These are phyloP conservation scores for Thymelicus sylvestris DNA, from an alignment of 2,888 invertebrate genomes.

Conservation along the genomic window DNA sequence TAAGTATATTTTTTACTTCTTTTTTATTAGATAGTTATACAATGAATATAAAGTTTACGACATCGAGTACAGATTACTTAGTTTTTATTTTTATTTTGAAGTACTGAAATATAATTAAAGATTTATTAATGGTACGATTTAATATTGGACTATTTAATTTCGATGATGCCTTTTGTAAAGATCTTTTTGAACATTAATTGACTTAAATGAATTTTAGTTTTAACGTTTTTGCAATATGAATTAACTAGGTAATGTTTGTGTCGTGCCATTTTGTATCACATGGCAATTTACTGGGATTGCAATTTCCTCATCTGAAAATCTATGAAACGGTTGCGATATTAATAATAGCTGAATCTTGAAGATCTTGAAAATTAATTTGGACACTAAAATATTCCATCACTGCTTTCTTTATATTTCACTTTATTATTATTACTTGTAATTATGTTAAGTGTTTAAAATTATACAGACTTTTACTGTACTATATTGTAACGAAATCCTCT, in stretches of 20 bases:
- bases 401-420: conserved; percentile 48
- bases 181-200: conserved; percentile 1
- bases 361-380: conserved; percentile 44
- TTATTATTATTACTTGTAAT: conserved; percentile 48
- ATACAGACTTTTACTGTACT: conserved; percentile 50
- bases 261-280: conserved; percentile 39
- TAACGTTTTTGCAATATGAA: conserved; percentile 17
- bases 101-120: conserved; percentile 7
- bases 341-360: conserved; percentile 46
- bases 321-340: conserved; percentile 46
- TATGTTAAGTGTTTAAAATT: conserved; percentile 52
- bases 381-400: conserved; percentile 48
- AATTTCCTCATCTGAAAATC: conserved; percentile 25
- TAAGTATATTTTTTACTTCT: conserved; percentile 74
- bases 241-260: conserved; percentile 20
- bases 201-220: conserved; percentile 7
- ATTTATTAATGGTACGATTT: conserved; percentile 11
- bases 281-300: conserved; percentile 25
- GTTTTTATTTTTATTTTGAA: conserved; percentile 18
- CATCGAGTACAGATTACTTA: conserved; percentile 27
- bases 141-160: conserved; percentile 8
- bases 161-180: conserved; percentile 1
- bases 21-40: conserved; percentile 58
- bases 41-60: conserved; percentile 19
- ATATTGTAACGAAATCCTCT: conserved; percentile 48